Evolutionary conservation across 2,888 invertebrate genomes (phyloP), one percentile per base, ranked within the genome.

Genomic region (Diachrysia chrysitis): DNA sequence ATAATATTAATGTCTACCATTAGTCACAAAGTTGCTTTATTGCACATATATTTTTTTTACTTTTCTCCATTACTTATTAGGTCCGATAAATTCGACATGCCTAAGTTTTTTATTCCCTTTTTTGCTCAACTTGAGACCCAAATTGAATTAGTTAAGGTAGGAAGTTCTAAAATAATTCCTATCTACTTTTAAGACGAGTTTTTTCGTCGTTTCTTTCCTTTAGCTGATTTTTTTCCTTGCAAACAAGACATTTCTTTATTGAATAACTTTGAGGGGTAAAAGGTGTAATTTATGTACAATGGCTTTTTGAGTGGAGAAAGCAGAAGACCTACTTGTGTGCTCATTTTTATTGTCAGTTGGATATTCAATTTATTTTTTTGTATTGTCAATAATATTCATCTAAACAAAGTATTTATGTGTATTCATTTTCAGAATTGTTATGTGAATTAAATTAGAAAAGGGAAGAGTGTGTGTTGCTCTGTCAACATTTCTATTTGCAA

Each of bases 101-200:
- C 67, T 16, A 63, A 69, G 60, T 78, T 80, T 68, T 54, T 66
- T 62, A 63, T 66, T 67, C 55, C 42, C 66, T 77, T 78, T 79
- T 73, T 69, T 73, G 56, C 59, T 69, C 51, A 73, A 73, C 59
- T 75, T 69, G 69, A 78, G 57, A 74, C 51, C 69, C 63, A 71
- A 81, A 81, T 79, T 81, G 78, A 81, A 81, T 79, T 78, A 79
- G 69, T 78, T 69, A 79, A 76, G 80, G 80, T 73, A 78, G 57
- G 65, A 68, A 81, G 81, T 78, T 81, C 59, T 70, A 66, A 79
- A 78, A 81, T 69, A 78, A 79, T 71, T 79, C 63, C 81, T 78
- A 76, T 76, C 69, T 76, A 64, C 76, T 80, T 76, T 71, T 61
- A 60, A 77, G 73, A 65, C 72, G 66, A 69, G 66, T 79, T 79